Base-by-base conservation (phyloP, 2,797 vertebrate genomes). In the Myotis findleyi region DNA sequence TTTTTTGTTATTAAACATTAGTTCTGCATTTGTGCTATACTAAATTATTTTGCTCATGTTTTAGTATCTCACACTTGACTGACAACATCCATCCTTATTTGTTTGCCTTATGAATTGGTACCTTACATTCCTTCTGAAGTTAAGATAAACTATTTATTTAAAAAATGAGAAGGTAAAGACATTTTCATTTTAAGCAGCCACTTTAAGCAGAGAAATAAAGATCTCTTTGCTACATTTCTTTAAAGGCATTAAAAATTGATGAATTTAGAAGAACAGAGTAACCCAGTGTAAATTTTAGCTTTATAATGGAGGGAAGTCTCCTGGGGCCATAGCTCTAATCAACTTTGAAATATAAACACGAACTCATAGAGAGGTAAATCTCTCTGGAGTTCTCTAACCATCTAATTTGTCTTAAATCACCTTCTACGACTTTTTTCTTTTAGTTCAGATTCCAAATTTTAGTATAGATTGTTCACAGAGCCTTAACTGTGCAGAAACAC, bases 151-250 rank as follows among this genome's bases (percentile, higher is more conserved):
- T 91, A 33, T 49, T 73, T 80, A 68, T 47, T 57, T 3, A 16
- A 76, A 62, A 81, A 9, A 77, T 33, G 17, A 86, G 27, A 59
- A 87, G 38, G 79, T 41, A 77, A 73, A 68, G 5, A 71, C 10
- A 53, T 76, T 92, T 90, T 27, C 68, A 57, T 88, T 88, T 95
- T 79, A 11, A 81, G 33, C 10, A 57, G 23, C 16, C 73, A 85
- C 49, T 77, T 76, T 88, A 83, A 73, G 18, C 25, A 80, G 10
- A 88, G 8, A 62, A 64, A 23, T 81, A 77, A 84, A 30, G 5
- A 1, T 49, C 27, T 83, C 27, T 23, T 73, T 86, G 49, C 3
- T 77, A 80, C 9, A 36, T 83, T 72, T 85, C 30, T 66, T 75
- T 66, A 89, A 82, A 82, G 38, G 30, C 18, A 91, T 44, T 57